Base-by-base conservation (phyloP, 2,888 invertebrate genomes). In the Gymnosoma rotundatum region DNA sequence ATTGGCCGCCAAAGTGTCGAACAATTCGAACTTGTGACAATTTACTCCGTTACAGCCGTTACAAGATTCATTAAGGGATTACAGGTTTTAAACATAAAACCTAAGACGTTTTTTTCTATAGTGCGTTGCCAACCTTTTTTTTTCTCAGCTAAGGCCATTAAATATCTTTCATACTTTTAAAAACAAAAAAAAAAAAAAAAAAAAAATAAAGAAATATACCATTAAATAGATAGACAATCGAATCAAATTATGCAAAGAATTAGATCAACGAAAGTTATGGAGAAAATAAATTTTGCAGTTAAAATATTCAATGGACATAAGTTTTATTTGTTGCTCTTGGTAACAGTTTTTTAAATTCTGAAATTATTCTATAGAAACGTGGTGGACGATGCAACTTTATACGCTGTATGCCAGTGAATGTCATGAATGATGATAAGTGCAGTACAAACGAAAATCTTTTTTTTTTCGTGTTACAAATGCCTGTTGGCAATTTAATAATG, bases 401-500 rank as follows among this genome's bases (percentile, higher is more conserved):
- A 21, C 69, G 45, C 48, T 54, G 10, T 18, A 54, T 14, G 50
- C 38, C 38, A 38, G 20, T 10, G n/a, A 61, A 69, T 70, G 61
- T 20, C 61, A 21, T 70, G 78, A 54, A 70, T 78, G 78, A 63
- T 78, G 78, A 61, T 32, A 70, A 78, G 42, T 63, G 45, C 61
- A 61, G 45, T 52, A 9, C 2, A 52, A 52, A 20, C 1, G 20
- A n/a, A 50, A n/a, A 0, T 8, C 5, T n/a, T 18, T 20, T 50
- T 18, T 18, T 18, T 18, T 52, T 18, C 20, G 20, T 16, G 16
- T 52, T 52, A 16, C n/a, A 64, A 81, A 70, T 66, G 58, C 70
- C 60, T 75, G 81, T 64, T 64, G 64, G 75, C 38, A 81, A 76
- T 82, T 76, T 70, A 79, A 70, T 76, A 52, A 32, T 61, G 25